Base-by-base conservation (phyloP, 2,888 invertebrate genomes). In the Hirtodrosophila confusa region DNA sequence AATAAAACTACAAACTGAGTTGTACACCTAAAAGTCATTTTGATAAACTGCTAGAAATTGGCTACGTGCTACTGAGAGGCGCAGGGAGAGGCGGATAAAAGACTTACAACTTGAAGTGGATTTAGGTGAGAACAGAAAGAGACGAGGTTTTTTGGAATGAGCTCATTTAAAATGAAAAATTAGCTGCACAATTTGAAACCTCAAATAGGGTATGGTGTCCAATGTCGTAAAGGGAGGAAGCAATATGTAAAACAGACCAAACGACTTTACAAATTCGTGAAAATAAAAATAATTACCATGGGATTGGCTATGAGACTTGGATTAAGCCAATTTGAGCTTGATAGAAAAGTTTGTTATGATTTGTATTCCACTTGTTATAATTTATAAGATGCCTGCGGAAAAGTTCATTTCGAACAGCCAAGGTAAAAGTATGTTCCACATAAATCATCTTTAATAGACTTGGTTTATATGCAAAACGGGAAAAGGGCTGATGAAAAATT, bases 381-480 rank as follows among this genome's bases (percentile, higher is more conserved):
- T 58, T 58, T 57, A 53, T 48, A 47, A 37, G 23, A 11, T 17
- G 40, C 17, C 24, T 41, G 11, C 29, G 17, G 4, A 48, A 67
- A 73, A 48, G 43, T 53, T 61, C 11, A 55, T 58, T 41, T 60
- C 29, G 27, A 55, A 49, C 24, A 49, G 48, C 11, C 35, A 56
- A 53, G 29, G 53, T 39, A 36, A 39, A 41, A 48, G 53, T 49
- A 36, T 48, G 37, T 23, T 44, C 7, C 41, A 33, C 41, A 67
- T 70, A 71, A 71, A 73, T 73, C 53, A 71, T 58, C 3, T 63
- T 50, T 63, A 72, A 74, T 62, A 47, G 57, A 58, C 69, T 58
- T 51, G 51, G 43, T 23, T 40, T 36, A 36, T 45, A 67, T 39
- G 56, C 33, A 61, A 37, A 53, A 11, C 31, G 31, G 35, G 17